A percentile compares a stretch with the other conserved stretches of the same genome.
phyloP scores from a whole-genome alignment of 2,888 invertebrate species.

The Lingula anatina region DNA sequence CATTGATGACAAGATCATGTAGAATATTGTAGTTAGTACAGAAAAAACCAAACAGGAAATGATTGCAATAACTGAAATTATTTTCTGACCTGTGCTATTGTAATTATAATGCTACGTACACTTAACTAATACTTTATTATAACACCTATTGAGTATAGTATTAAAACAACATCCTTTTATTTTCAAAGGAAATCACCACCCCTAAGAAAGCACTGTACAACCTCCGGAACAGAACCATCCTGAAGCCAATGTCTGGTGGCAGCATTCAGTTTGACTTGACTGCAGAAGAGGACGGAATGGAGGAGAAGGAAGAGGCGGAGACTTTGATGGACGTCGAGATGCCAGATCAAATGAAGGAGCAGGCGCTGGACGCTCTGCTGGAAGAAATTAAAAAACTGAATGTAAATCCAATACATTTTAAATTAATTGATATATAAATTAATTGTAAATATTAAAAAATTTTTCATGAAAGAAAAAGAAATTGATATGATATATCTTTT shows the following conservation, averaged over 20 bases:
- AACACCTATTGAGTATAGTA: too few relatives aligned
- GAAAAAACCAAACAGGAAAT: neutral
- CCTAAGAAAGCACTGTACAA: conserved; percentile 30
- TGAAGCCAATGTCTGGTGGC: conserved; percentile 10
- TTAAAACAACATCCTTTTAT: neutral
- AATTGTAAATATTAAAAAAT: too few relatives aligned
- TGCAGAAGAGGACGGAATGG: neutral
- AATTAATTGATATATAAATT: too few relatives aligned
- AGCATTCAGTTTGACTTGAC: conserved; percentile 8
- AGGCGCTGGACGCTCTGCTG: conserved; percentile 25
- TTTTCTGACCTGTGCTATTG: neutral
- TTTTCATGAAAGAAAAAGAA: too few relatives aligned
- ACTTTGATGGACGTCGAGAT: conserved; percentile 16
- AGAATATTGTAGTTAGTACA: neutral
- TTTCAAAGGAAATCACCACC: conserved; percentile 34
- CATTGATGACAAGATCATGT: too few relatives aligned
- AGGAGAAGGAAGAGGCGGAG: conserved; percentile 12
- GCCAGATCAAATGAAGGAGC: conserved; percentile 10
- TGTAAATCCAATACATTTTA: conserved; percentile 17
- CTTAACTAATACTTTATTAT: too few relatives aligned
- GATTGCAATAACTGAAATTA: too few relatives aligned
- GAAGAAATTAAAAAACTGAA: conserved; percentile 31
- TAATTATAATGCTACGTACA: too few relatives aligned
- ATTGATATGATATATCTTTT: too few relatives aligned
- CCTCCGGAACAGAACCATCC: conserved; percentile 22